These are phyloP conservation scores for Eurytoma adleriae DNA, from an alignment of 2,888 invertebrate genomes.

Conservation along the genomic window DNA sequence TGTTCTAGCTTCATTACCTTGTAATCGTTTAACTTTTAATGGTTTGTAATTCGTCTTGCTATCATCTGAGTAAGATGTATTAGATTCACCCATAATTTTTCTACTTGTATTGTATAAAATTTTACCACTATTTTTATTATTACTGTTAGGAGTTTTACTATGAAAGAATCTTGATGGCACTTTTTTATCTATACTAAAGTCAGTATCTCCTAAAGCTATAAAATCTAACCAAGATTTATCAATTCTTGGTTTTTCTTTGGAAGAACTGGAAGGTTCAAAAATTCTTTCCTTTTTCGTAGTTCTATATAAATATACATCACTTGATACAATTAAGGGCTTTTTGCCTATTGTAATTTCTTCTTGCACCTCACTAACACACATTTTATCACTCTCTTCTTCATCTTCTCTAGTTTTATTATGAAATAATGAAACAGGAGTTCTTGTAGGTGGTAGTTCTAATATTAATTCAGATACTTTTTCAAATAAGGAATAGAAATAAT, in stretches of 20 bases:
- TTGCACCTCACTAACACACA: constrained; percentile 10
- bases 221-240: constrained; percentile 61
- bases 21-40: constrained; percentile 70
- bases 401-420: constrained; percentile 29
- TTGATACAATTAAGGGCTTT: constrained; percentile 58
- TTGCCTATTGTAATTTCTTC: constrained; percentile 30
- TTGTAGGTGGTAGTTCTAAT: constrained; percentile 33
- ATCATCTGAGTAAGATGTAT: not conserved
- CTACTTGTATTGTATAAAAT: constrained; percentile 10
- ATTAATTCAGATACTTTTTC: constrained; percentile 60
- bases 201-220: constrained; percentile 64
- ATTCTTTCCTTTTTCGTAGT: constrained; percentile 66
- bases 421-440: constrained; percentile 45
- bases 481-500: constrained; percentile 64
- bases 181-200: constrained; percentile 12
- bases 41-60: constrained; percentile 63
- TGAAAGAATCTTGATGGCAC: constrained; percentile 46
- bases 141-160: not conserved
- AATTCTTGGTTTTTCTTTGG: constrained; percentile 18
- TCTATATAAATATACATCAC: constrained; percentile 69
- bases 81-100: not conserved
- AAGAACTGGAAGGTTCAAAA: constrained; percentile 65
- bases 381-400: constrained; percentile 16
- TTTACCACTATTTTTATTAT: constrained; percentile 38
- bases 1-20: constrained; percentile 66